These are phyloP conservation scores for Stylophora pistillata DNA, from an alignment of 64 coral and sea anemone species.

Conservation along the genomic window DNA sequence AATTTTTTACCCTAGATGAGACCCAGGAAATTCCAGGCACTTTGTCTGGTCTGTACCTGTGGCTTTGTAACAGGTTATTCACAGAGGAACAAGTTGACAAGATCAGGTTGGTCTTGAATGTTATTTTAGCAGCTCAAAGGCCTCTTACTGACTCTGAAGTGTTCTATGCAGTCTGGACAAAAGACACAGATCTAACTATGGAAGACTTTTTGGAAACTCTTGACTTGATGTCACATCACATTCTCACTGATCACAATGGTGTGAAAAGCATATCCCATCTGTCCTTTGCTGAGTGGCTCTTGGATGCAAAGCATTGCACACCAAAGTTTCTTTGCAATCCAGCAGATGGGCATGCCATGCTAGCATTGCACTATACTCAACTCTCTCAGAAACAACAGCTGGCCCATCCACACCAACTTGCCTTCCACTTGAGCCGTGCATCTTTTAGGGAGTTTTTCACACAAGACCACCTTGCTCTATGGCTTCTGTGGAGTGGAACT, in stretches of 20 bases:
- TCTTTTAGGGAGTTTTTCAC: constrained; percentile 63
- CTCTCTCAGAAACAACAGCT: constrained; percentile 65
- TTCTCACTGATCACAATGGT: constrained; percentile 49
- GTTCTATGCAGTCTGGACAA: constrained; percentile 85
- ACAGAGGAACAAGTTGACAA: constrained; percentile 84
- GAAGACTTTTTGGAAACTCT: constrained; percentile 67
- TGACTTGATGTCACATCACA: constrained; percentile 69
- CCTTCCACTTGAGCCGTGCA: constrained; percentile 89
- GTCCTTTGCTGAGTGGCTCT: constrained; percentile 96
- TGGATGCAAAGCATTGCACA: constrained; percentile 96
- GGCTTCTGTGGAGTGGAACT: constrained; percentile 92
- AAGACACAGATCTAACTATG: constrained; percentile 51
- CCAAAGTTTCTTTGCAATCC: constrained; percentile 82
- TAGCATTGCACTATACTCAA: constrained; percentile 75
- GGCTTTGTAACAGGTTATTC: constrained; percentile 91
- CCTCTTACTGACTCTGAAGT: constrained; percentile 75
- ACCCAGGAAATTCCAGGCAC: constrained; percentile 90
- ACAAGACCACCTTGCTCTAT: constrained; percentile 82
- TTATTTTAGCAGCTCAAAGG: constrained; percentile 87
- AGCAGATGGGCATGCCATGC: constrained; percentile 93
- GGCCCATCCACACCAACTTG: constrained; percentile 69
- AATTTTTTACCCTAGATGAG: constrained; percentile 87
- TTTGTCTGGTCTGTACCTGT: constrained; percentile 89
- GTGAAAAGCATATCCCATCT: constrained; percentile 85
- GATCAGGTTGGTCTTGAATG: constrained; percentile 73